Evolutionary conservation across 2,113 vertebrate genomes (phyloP), one percentile per base, ranked within the genome.

Genomic region (Neolamprologus toae): DNA sequence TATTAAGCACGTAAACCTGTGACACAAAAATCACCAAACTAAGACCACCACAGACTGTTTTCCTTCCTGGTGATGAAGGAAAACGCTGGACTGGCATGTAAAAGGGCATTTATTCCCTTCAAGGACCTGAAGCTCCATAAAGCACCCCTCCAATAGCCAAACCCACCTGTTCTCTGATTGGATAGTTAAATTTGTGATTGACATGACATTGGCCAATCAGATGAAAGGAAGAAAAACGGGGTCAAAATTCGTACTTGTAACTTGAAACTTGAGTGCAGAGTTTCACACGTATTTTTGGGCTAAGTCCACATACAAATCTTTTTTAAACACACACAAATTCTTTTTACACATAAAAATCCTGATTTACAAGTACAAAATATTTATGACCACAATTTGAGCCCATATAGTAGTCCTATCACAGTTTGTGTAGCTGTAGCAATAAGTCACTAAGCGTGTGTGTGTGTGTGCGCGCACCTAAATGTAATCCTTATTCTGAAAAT

Each of bases 391-490:
- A 57, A 57, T 57, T 57, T 57, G 55, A 57, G 23, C 13, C 55
- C 55, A 57, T 26, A 10, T 85, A 59, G 45, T 5, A 26, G 13
- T 57, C n/a, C 8, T 42, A 23, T 54, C n/a, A 40, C 33, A 55
- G 78, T 16, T 80, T 55, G 16, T 53, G 76, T 33, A 33, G 17
- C 31, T 76, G 40, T 21, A 66, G 61, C 10, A 13, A 4, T 66
- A 66, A 37, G 19, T 66, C 33, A 68, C 61, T 37, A 21, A n/a
- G 33, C 33, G 1, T n/a, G 23, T 17, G 55, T 6, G 49, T 10
- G 49, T n/a, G n/a, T 0, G 51, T 0, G 9, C 0, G 1, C 8
- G 2, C 1, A 1, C 6, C 33, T 66, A 66, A 66, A 66, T 66
- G 19, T 37, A 66, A 66, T 66, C 61, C 61, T 66, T 66, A 66